Conservation (phyloP, 1,140 invertebrate genomes). For the Meloidogyne exigua region DNA sequence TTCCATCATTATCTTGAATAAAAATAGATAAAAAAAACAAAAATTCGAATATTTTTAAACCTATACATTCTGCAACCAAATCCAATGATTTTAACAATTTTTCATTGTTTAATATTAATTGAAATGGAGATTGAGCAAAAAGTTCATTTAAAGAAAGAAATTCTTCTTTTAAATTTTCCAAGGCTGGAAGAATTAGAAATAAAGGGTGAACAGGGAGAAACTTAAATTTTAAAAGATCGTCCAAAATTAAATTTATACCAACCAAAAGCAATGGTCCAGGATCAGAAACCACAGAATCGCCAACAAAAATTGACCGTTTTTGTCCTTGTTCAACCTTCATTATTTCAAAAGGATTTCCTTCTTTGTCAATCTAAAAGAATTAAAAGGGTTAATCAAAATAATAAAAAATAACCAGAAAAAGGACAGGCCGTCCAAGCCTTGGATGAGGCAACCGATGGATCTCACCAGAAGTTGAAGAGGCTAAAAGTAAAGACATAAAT, state of each 20-base stretch:
- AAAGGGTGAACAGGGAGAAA: conserved; percentile 25
- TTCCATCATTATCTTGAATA: neutral
- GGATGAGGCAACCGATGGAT: conserved; percentile 12
- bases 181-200: neutral
- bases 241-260: neutral
- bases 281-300: conserved; percentile 11
- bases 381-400: neutral
- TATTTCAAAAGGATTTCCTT: conserved; percentile 21
- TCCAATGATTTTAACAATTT: conserved; percentile 14
- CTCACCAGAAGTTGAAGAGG: conserved; percentile 7
- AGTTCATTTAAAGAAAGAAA: conserved; percentile 3
- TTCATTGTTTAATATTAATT: neutral
- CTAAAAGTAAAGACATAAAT: neutral
- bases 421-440: neutral
- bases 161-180: neutral
- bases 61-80: neutral
- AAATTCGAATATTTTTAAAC: neutral
- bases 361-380: conserved; percentile 13
- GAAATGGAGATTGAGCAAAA: neutral
- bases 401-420: conserved; percentile 13
- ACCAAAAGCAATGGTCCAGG: conserved; percentile 15
- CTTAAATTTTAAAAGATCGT: neutral
- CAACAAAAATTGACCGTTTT: conserved; percentile 18
- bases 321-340: conserved; percentile 11
- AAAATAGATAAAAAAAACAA: neutral